Evolutionary conservation across 2,113 vertebrate genomes (phyloP).

Genomic region (Microtus pennsylvanicus): DNA sequence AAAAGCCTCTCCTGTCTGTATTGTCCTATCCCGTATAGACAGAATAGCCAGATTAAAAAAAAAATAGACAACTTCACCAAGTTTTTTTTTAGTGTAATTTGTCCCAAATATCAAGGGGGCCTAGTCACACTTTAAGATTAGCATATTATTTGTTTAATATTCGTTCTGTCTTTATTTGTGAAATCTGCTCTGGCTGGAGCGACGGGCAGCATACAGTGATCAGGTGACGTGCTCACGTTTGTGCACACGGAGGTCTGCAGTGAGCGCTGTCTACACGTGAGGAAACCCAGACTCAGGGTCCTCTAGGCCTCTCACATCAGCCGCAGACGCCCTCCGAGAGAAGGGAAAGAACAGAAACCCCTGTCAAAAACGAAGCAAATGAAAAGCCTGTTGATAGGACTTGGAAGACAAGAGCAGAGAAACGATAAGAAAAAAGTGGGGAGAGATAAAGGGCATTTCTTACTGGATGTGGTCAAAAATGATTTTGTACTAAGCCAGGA

Average conservation of each 20-base stretch:
- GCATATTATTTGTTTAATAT: neutral
- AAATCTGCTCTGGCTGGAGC: neutral
- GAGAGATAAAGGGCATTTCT: neutral
- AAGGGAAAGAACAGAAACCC: neutral
- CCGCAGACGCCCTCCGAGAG: neutral
- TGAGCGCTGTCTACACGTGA: neutral
- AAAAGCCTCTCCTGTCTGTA: neutral
- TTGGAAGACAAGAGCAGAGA: neutral
- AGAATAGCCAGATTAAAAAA: constrained; percentile 3
- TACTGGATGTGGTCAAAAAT: neutral
- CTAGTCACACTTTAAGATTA: neutral
- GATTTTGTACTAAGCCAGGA: neutral
- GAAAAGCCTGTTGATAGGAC: neutral
- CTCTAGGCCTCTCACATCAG: neutral
- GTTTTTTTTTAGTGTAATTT: neutral
- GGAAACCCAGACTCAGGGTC: constrained; percentile 1
- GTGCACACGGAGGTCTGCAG: neutral
- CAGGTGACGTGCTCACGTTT: neutral
- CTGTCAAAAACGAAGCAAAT: neutral
- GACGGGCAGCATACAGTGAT: neutral
- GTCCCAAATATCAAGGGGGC: constrained; percentile 2
- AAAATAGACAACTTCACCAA: constrained; percentile 26
- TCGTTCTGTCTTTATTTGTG: neutral
- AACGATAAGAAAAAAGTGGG: neutral
- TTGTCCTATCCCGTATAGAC: neutral